Conservation (phyloP, 2,797 vertebrate species). For the Rhabdophis nuchalis region DNA sequence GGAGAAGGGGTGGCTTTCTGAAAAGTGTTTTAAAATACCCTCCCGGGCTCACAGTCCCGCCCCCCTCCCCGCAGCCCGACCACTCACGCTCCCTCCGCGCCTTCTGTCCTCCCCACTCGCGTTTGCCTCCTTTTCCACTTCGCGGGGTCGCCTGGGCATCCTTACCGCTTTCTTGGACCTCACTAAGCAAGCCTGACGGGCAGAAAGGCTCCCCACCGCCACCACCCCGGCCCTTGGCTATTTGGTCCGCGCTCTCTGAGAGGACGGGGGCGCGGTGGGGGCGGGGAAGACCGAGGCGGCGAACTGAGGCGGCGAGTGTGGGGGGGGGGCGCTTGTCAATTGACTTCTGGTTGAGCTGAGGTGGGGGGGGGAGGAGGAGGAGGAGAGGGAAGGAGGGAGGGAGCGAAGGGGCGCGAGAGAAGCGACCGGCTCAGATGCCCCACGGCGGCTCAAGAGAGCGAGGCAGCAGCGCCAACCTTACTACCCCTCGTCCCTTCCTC, state of each 20-base stretch:
- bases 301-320: not conserved
- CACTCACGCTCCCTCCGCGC: constrained; percentile 50
- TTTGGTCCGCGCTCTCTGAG: constrained; percentile 59
- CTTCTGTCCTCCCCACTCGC: constrained; percentile 47
- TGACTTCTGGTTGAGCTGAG: not conserved
- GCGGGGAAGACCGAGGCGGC: constrained; percentile 7
- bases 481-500: constrained; percentile 35
- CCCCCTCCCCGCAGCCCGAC: constrained; percentile 37
- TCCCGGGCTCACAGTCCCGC: constrained; percentile 61
- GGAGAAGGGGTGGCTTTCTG: not conserved
- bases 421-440: not conserved
- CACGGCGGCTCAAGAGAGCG: not conserved
- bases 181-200: constrained; percentile 44
- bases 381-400: too few species aligned
- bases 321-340: not conserved
- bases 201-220: constrained; percentile 53
- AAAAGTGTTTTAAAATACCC: constrained; percentile 60
- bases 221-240: constrained; percentile 50
- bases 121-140: constrained; percentile 2
- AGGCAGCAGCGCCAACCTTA: not conserved
- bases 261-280: constrained; percentile 34
- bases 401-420: not conserved
- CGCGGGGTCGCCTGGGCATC: constrained; percentile 30
- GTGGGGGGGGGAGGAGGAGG: not conserved
- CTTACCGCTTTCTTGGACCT: constrained; percentile 66